Evolutionary conservation across 2,797 vertebrate genomes (phyloP).

Genomic region (Myiotriccus ornatus): DNA sequence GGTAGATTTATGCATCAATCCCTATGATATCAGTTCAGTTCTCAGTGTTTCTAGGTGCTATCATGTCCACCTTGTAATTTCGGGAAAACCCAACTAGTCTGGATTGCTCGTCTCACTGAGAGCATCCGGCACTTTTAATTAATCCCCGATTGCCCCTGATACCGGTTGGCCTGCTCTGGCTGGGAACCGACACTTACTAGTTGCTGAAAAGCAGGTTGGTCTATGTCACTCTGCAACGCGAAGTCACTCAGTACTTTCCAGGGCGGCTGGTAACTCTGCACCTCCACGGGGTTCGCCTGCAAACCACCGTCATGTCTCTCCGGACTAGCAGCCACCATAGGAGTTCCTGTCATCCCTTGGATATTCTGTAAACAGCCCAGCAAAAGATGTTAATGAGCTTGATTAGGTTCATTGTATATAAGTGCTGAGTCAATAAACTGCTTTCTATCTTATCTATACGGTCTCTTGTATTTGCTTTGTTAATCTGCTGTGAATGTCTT

Average conservation of each 20-base stretch:
- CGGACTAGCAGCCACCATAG: constrained; percentile 94
- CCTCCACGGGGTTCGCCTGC: constrained; percentile 93
- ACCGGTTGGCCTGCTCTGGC: neutral
- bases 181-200: constrained; percentile 83
- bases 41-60: neutral
- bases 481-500: constrained; percentile 68
- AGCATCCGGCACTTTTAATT: neutral
- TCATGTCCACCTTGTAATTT: neutral
- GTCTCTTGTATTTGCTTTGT: constrained; percentile 68
- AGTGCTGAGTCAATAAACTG: constrained; percentile 70
- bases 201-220: constrained; percentile 95
- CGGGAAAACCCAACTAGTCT: neutral
- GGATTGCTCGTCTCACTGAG: neutral
- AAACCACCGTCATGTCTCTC: constrained; percentile 93
- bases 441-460: constrained; percentile 75
- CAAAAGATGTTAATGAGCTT: constrained; percentile 72
- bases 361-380: constrained; percentile 86
- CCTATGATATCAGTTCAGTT: neutral
- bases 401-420: constrained; percentile 68
- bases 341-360: constrained; percentile 95
- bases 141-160: neutral
- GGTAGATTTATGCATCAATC: neutral
- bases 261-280: constrained; percentile 95
- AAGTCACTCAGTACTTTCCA: constrained; percentile 98
- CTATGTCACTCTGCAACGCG: constrained; percentile 95